Conservation (phyloP, 2,113 vertebrate species). For the Regulus satrapa region DNA sequence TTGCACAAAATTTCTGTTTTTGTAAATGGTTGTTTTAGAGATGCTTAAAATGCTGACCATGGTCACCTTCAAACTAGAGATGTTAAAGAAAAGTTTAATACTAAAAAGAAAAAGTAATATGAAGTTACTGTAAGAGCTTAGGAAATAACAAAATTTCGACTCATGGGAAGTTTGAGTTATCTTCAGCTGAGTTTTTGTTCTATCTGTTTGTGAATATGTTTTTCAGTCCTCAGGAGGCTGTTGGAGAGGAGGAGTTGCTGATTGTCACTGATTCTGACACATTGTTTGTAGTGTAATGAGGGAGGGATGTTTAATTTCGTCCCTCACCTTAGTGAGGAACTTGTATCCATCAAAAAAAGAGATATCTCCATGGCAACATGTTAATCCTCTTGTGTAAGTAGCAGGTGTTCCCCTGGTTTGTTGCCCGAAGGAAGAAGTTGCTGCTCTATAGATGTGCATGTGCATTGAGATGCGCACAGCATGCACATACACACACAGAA, state of each 20-base stretch:
- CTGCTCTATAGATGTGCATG: rapidly evolving
- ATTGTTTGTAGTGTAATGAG: neutral
- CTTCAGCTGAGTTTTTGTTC: neutral
- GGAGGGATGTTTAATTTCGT: neutral
- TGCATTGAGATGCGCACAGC: rapidly evolving
- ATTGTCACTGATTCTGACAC: neutral
- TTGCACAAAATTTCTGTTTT: neutral
- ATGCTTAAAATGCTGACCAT: neutral
- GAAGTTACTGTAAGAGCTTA: neutral
- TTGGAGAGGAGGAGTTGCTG: neutral
- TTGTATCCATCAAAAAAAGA: neutral
- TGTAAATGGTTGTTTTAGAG: neutral
- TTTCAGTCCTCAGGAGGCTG: neutral
- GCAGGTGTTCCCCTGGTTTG: neutral
- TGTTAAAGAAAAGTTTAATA: neutral
- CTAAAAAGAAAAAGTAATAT: neutral
- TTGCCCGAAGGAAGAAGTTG: neutral
- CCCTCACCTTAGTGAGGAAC: neutral
- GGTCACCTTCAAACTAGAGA: neutral
- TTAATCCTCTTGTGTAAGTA: neutral
- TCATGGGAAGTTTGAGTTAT: neutral
- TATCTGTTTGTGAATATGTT: neutral
- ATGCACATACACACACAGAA: rapidly evolving
- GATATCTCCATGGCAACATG: neutral
- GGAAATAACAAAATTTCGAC: neutral